A percentile compares a stretch with the other conserved stretches of the same genome.
Conservation (phyloP, 2,797 vertebrate species). For the Gymnocypris eckloni region DNA sequence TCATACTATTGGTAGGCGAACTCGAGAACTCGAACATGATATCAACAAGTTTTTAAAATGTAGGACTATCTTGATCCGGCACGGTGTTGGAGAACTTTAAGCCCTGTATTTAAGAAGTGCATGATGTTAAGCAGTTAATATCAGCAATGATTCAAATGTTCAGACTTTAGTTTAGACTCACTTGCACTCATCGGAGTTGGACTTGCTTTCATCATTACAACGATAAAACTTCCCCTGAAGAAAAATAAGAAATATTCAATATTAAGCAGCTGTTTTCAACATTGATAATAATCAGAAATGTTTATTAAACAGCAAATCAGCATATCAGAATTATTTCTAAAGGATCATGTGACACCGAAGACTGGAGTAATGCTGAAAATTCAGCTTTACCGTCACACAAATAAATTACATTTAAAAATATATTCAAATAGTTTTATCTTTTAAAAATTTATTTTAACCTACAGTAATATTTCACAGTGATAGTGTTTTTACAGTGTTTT, state of each 20-base stretch:
- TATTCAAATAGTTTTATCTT: neutral
- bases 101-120: neutral
- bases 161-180: conserved; percentile 73
- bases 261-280: neutral
- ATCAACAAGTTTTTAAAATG: no score
- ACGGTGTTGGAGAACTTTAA: no score
- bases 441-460: neutral
- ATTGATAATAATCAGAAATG: neutral
- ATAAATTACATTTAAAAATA: neutral
- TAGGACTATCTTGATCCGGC: no score
- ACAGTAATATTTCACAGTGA: neutral
- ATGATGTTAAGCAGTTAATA: neutral
- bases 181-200: conserved; percentile 93
- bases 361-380: neutral
- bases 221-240: conserved; percentile 97
- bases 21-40: no score
- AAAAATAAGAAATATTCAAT: conserved; percentile 13
- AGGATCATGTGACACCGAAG: neutral
- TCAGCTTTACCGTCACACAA: neutral
- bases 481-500: neutral
- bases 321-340: neutral
- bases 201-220: conserved; percentile 96
- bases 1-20: no score
- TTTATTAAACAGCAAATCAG: neutral
- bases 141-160: neutral